Evolutionary conservation across 2,888 invertebrate genomes (phyloP), one percentile per base, ranked within the genome.

Genomic region (Chloromyia formosa): DNA sequence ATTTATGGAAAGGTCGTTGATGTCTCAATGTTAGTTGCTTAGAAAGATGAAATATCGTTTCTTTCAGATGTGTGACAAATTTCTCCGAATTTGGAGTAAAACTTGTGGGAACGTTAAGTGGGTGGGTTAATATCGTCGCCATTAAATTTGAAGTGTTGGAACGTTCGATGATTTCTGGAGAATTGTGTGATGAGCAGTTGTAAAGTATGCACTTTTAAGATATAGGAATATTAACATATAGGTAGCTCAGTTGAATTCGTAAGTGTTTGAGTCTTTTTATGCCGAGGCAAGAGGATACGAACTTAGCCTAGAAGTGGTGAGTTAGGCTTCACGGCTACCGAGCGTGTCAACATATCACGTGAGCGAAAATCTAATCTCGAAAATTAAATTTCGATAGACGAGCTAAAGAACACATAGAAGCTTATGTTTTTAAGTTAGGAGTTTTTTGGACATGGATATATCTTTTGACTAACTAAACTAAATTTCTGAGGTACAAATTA

Each of bases 51-150:
- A 22, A 16, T 10, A 14, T 49, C 1, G 45, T 22, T n/a, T 66
- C 18, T 40, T 71, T 35, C 2, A 35, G 12, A 71, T 35, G 40
- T 58, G 71, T 71, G 71, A 71, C 71, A 71, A 56, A 56, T 71
- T 71, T 40, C 18, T 18, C 42, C 40, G 23, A 71, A 58, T 71
- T 56, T 22, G 20, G 56, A 56, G 35, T 23, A 12, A 1, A 40
- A 35, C 16, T 23, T 7, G 58, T 27, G 27, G 56, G 71, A 54
- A 71, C 22, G 22, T 1, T 16, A 22, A 27, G 71, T 71, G 71
- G 71, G 71, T 40, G 71, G 45, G 35, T 20, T 45, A 23, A 45
- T 40, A 42, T 62, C 22, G 20, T 16, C 49, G 10, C 35, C n/a
- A 35, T 54, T 56, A 12, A 58, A 20, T 42, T 58, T 40, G 58